A percentile compares a stretch with the other conserved stretches of the same genome.
Conservation (phyloP, 2,113 vertebrate genomes). For the Laterallus jamaicensis region DNA sequence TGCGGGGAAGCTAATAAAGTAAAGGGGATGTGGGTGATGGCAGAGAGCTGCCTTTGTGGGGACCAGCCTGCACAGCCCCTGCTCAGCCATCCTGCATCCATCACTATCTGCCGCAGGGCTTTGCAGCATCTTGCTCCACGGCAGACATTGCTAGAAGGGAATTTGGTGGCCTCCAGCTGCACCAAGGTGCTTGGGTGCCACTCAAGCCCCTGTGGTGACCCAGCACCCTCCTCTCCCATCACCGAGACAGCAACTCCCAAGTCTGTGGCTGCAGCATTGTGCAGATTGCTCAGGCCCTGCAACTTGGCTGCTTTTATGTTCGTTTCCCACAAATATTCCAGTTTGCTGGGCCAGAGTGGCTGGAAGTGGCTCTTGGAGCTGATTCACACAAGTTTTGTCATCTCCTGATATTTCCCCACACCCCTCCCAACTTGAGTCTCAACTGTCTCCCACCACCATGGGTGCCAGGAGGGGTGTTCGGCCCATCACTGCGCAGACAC, state of each 20-base stretch:
- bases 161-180: not conserved
- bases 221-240: not conserved
- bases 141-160: fast-evolving
- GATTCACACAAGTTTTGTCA: not conserved
- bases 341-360: not conserved
- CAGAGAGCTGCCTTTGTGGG: not conserved
- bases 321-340: not conserved
- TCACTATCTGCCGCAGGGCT: not conserved
- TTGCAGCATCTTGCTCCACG: fast-evolving
- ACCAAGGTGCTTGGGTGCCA: not conserved
- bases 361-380: not conserved
- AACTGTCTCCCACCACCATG: not conserved
- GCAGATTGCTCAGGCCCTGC: not conserved
- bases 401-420: not conserved
- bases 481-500: not conserved
- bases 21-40: not conserved
- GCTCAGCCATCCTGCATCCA: not conserved
- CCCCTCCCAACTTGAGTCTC: not conserved
- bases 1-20: not conserved
- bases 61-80: not conserved
- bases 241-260: not conserved
- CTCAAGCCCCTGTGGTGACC: not conserved
- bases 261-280: not conserved
- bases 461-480: not conserved
- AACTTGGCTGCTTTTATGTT: not conserved